Evolutionary conservation across 2,888 invertebrate species (phyloP), one percentile per base, ranked within the genome.

Genomic region (Junonia oenone): DNA sequence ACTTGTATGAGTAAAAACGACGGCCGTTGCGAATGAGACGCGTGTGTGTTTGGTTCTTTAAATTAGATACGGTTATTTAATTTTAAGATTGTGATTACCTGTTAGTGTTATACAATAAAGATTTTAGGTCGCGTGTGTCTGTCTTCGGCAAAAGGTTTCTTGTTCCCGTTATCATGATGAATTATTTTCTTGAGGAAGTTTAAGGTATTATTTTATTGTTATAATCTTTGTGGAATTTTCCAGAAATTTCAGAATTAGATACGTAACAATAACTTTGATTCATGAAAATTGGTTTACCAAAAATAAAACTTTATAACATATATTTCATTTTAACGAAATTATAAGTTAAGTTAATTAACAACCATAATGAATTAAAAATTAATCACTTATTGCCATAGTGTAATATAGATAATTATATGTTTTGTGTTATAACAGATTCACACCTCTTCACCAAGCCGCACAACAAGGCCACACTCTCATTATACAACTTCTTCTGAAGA

Each of bases 391-490:
- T n/a, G n/a, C n/a, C 13, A 33, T 13, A 11, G 3, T 33, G n/a
- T 33, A 5, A n/a, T 26, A 22, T n/a, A 22, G n/a, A n/a, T n/a
- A n/a, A n/a, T n/a, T n/a, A n/a, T n/a, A n/a, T n/a, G n/a, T n/a
- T n/a, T n/a, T n/a, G n/a, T 22, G 22, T 22, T 46, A 29, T 22
- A 29, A 0, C 72, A 91, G 91, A 45, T 98, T 98, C 81, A 99
- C 99, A 0, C 97, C 99, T 0, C 91, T 99, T 11, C 99, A 99
- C 90, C 99, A 99, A 79, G 99, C 99, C 0, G 98, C 99, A 0
- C 99, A 99, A 76, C 99, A 99, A 83, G 99, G 99, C 0, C 99
- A 99, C 83, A 97, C 98, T 0, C 93, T 98, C 69, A 97, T 99
- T 63, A 97, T 99, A 51, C 97, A 96, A 72, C 91, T 98, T 50